These are phyloP conservation scores for Spea hammondii DNA, from an alignment of 2,797 vertebrate genomes.

Conservation along the genomic window DNA sequence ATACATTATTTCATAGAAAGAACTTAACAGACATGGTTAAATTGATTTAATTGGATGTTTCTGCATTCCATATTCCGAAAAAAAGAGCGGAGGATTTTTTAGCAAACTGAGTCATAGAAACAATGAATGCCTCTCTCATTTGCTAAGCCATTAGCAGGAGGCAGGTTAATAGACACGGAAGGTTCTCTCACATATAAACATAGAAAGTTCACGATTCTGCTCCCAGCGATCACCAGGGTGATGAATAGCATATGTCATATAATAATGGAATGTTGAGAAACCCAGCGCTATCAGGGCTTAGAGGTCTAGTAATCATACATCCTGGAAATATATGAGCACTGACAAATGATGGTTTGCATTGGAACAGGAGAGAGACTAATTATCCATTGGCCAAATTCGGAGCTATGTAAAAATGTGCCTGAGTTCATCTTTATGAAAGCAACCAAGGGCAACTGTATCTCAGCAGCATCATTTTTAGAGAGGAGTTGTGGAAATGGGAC, in stretches of 20 bases:
- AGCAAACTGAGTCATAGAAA: conserved; percentile 1
- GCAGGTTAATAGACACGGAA: conserved; percentile 13
- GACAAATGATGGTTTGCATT: neutral
- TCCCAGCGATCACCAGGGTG: neutral
- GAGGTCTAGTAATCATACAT: neutral
- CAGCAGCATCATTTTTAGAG: too few relatives aligned
- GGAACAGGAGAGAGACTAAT: too few relatives aligned
- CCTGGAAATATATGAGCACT: neutral
- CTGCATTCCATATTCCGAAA: neutral
- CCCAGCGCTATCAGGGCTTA: neutral
- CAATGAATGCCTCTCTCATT: neutral
- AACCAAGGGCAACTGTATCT: too few relatives aligned
- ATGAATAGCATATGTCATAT: neutral
- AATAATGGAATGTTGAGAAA: neutral
- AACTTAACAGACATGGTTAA: too few relatives aligned
- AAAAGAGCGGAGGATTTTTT: neutral
- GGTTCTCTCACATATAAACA: neutral
- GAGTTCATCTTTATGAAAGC: too few relatives aligned
- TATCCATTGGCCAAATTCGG: too few relatives aligned
- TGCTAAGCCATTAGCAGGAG: neutral
- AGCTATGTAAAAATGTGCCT: too few relatives aligned
- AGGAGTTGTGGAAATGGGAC: too few relatives aligned
- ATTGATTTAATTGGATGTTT: too few relatives aligned
- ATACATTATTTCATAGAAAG: too few relatives aligned
- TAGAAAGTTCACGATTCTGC: neutral